Base-by-base conservation (phyloP, 1,140 invertebrate species). In the Physella acuta region DNA sequence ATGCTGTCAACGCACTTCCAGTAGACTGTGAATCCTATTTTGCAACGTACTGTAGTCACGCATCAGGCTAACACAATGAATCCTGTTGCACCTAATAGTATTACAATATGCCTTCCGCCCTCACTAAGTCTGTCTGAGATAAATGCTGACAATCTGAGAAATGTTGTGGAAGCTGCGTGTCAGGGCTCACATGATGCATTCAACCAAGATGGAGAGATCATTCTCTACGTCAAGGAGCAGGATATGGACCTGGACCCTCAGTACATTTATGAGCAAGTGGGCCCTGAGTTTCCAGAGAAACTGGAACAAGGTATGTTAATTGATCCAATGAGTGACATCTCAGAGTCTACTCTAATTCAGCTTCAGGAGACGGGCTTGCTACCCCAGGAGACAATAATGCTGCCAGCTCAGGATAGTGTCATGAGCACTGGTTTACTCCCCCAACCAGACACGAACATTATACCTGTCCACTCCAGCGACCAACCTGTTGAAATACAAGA, bases 61-160 rank as follows among this genome's bases (percentile, higher is more conserved):
- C n/a, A n/a, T n/a, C n/a, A n/a, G n/a, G n/a, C n/a, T n/a, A n/a
- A n/a, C n/a, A n/a, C n/a, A 30, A 65, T 65, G 63, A 33, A 65
- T 53, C 44, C 44, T 30, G 28, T 53, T 2, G 1, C 49, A 20
- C 28, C 44, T 1, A 65, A 65, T 34, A 65, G 63, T n/a, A 65
- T 65, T 24, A 65, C 63, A 17, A 65, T 65, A 3, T 65, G 63
- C 31, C 49, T 65, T 24, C 63, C 63, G 2, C 63, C 63, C 33
- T 65, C 63, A 8, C 28, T 65, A 4, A 65, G 49, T 53, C n/a
- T 65, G 14, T 65, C 63, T 30, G 63, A 65, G 63, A 65, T 65
- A 8, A 65, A 65, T 65, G 63, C 63, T n/a, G 63, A 65, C 51
- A 65, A 53, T 33, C 28, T 65, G 51, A 65, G 63, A 49, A 65